Base-by-base conservation (phyloP, 2,113 vertebrate genomes). In the Hippocampus comes region DNA sequence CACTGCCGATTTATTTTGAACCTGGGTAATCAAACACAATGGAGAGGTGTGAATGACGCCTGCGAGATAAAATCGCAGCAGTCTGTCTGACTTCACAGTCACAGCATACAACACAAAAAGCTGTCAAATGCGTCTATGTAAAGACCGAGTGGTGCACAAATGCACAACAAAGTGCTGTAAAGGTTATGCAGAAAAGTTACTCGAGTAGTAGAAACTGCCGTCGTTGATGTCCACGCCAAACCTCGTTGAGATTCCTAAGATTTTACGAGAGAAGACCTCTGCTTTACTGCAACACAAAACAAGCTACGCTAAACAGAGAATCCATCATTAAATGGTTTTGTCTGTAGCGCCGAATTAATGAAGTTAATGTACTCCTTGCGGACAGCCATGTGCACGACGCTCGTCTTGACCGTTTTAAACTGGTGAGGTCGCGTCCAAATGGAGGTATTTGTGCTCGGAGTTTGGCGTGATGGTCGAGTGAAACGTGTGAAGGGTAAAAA, bases 11-110 rank as follows among this genome's bases (percentile, higher is more conserved):
- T 38, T 75, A 55, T 78, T 74, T 57, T 59, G 41, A 67, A 55
- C 49, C 70, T 74, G 70, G 53, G 67, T 56, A 68, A 79, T 76
- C 82, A 74, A 80, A 75, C 72, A 86, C 82, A 86, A 56, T 56
- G 21, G 61, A 53, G 65, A 80, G 68, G 78, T 82, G 84, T 65
- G 75, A 85, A 82, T 59, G 38, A 78, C 64, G 23, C 20, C 46
- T 12, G 6, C 12, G 10, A 60, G 23, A 27, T 60, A 60, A 27
- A 21, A 2, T 46, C n/a, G 25, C 10, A 21, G 30, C 23, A 23
- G 17, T 5, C 41, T 53, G 21, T 70, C 61, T 10, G 2, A 38
- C 30, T 15, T 23, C 15, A 38, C 27, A 5, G 14, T 8, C n/a
- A 46, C 59, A 60, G 7, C 27, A 42, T 20, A 30, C 56, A 2